phyloP scores from a whole-genome alignment of 2,113 vertebrate species.

The Pelecanus crispus region DNA sequence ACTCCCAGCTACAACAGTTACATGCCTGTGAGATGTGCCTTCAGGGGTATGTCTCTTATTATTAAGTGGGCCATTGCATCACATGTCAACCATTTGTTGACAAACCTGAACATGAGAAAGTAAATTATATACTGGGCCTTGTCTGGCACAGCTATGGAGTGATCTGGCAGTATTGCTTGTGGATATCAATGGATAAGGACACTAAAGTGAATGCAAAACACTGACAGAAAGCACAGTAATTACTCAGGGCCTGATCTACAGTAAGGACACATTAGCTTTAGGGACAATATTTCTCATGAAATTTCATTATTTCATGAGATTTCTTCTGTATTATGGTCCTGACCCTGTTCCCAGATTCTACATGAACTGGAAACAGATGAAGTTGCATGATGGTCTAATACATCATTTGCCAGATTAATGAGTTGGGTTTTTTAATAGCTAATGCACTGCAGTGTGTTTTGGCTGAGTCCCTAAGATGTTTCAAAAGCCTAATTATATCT shows the following conservation, averaged over 20 bases:
- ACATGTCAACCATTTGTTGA: background rate
- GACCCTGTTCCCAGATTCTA: background rate
- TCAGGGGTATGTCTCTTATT: background rate
- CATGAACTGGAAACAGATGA: background rate
- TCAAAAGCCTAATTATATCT: slow-evolving; percentile 2
- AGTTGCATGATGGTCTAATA: background rate
- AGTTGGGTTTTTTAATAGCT: background rate
- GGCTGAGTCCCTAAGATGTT: background rate
- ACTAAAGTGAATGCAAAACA: background rate
- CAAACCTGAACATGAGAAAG: background rate
- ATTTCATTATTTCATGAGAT: background rate
- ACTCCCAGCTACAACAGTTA: background rate
- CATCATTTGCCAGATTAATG: background rate
- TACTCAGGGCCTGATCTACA: background rate
- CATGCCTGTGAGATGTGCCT: background rate
- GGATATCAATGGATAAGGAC: background rate
- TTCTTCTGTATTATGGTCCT: background rate
- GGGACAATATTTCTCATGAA: background rate
- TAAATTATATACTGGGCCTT: background rate
- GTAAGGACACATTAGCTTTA: background rate
- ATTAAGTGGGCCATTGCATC: background rate
- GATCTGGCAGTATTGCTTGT: background rate
- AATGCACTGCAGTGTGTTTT: background rate
- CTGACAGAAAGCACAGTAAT: background rate
- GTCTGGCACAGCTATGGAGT: background rate